Evolutionary conservation across 2,113 vertebrate species (phyloP).

Genomic region (Nannospalax galili): DNA sequence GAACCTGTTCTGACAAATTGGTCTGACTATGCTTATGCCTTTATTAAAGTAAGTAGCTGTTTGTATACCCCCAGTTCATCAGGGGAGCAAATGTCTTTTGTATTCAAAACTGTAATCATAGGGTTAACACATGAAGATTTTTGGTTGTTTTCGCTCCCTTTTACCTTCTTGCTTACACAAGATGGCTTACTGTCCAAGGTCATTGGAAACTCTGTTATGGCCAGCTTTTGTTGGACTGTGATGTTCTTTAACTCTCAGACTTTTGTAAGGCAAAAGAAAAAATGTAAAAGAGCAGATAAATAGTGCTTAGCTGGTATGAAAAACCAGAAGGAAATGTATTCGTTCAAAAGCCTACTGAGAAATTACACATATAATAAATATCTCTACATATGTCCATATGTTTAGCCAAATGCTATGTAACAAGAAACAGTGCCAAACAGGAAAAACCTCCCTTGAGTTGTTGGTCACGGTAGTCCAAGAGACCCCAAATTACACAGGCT

Average conservation of each 20-base stretch:
- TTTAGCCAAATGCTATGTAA: too few species aligned
- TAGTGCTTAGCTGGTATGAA: too few species aligned
- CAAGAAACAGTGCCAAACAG: too few species aligned
- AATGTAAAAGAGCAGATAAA: neutral
- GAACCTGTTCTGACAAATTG: neutral
- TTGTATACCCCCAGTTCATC: neutral
- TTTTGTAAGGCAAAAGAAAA: neutral
- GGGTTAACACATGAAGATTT: neutral
- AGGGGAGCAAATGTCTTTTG: neutral
- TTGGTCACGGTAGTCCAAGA: too few species aligned
- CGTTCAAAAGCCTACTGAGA: too few species aligned
- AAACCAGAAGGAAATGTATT: too few species aligned
- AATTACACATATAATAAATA: too few species aligned
- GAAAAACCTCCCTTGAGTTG: too few species aligned
- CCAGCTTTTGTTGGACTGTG: neutral
- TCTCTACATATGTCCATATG: too few species aligned
- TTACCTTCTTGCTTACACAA: neutral
- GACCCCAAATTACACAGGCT: too few species aligned
- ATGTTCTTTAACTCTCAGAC: neutral
- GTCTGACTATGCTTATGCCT: neutral
- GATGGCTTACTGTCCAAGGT: neutral
- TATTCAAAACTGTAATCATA: neutral
- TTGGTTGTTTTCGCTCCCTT: neutral
- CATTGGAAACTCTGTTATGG: neutral
- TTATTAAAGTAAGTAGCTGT: neutral